Percentiles rank a stretch among this genome's conserved stretches.
phyloP scores from a whole-genome alignment of 2,888 invertebrate genomes.

The Leucophora obtusa region DNA sequence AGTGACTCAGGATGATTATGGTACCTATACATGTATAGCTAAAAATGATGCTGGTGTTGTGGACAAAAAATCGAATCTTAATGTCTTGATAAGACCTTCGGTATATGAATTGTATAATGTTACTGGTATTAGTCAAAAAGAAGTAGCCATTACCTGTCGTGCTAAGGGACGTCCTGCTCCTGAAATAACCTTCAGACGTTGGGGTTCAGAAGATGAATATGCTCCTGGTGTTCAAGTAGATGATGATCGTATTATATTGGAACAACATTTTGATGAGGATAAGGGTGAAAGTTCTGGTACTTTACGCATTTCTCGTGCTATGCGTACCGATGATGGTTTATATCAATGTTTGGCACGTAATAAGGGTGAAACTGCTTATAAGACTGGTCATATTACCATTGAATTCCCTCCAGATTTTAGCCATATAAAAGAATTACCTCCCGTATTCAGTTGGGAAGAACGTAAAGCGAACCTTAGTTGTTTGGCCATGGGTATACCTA shows the following conservation, averaged over 20 bases:
- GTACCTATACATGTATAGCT: conserved; percentile 89
- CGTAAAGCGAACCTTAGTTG: conserved; percentile 91
- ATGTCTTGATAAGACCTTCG: conserved; percentile 87
- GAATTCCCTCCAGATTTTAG: conserved; percentile 91
- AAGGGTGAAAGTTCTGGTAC: conserved; percentile 83
- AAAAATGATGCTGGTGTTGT: conserved; percentile 87
- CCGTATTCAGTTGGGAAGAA: conserved; percentile 90
- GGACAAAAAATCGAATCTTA: conserved; percentile 84
- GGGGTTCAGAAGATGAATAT: conserved; percentile 83
- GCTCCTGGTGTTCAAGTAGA: conserved; percentile 82
- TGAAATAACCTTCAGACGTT: conserved; percentile 87
- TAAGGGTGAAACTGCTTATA: conserved; percentile 86
- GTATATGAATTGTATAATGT: conserved; percentile 88
- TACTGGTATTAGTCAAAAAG: conserved; percentile 83
- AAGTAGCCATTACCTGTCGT: conserved; percentile 86
- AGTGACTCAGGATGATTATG: conserved; percentile 88
- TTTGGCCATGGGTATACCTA: conserved; percentile 92
- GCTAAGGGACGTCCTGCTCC: conserved; percentile 91
- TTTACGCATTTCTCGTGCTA: conserved; percentile 83
- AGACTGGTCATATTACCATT: conserved; percentile 90
- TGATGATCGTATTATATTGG: conserved; percentile 85
- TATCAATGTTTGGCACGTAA: conserved; percentile 93
- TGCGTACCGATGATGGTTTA: conserved; percentile 89
- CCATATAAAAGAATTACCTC: conserved; percentile 83
- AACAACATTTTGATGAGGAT: conserved; percentile 80